Evolutionary conservation across 2,113 vertebrate species (phyloP).

Genomic region (Chaetodon auriga): DNA sequence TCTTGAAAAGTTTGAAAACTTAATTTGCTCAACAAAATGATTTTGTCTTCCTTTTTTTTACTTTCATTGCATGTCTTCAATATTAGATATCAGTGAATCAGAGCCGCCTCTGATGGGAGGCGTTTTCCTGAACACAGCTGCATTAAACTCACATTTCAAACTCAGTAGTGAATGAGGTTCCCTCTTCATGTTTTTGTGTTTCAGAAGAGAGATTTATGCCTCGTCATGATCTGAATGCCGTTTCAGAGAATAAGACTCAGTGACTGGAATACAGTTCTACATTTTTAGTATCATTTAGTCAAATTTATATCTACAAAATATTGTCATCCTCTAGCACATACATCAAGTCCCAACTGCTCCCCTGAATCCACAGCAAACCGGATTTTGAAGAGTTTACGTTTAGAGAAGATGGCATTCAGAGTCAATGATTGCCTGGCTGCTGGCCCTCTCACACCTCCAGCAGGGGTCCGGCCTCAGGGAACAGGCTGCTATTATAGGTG

Average conservation of each 20-base stretch:
- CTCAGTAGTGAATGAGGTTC: too few relatives aligned
- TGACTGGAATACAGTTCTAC: not conserved
- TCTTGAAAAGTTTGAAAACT: not conserved
- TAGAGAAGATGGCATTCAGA: constrained; percentile 14
- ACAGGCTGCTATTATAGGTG: constrained; percentile 73
- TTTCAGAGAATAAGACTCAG: not conserved
- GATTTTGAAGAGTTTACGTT: not conserved
- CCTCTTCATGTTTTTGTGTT: not conserved
- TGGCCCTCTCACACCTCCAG: constrained; percentile 59
- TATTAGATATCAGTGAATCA: not conserved
- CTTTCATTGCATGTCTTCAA: not conserved
- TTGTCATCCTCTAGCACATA: not conserved
- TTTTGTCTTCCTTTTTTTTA: not conserved
- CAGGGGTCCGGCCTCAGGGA: constrained; percentile 58
- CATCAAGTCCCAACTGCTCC: not conserved
- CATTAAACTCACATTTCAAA: not conserved
- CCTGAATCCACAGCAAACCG: not conserved
- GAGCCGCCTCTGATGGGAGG: not conserved
- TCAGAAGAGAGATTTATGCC: not conserved
- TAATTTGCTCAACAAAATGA: not conserved
- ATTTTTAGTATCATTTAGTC: not conserved
- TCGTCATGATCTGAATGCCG: not conserved
- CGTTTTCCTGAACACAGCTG: not conserved
- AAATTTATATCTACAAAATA: not conserved
- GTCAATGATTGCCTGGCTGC: constrained; percentile 21